Evolutionary conservation across 2,113 vertebrate genomes (phyloP).

Genomic region (Paracanthobrama guichenoti): DNA sequence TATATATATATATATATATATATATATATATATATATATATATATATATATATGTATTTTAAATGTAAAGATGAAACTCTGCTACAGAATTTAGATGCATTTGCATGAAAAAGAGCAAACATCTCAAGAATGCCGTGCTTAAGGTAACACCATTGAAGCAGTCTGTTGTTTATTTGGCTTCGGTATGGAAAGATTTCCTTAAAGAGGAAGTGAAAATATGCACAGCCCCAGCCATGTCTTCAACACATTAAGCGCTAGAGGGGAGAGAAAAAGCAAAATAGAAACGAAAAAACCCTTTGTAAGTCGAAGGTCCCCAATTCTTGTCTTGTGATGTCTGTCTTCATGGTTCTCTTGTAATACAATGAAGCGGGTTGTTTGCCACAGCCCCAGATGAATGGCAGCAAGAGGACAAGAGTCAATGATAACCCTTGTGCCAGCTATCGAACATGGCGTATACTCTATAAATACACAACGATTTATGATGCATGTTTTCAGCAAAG

Average conservation of each 20-base stretch:
- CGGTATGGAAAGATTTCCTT: constrained; percentile 67
- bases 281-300: constrained; percentile 59
- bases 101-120: constrained; percentile 50
- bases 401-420: constrained; percentile 7
- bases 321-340: constrained; percentile 72
- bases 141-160: constrained; percentile 60
- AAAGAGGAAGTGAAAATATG: constrained; percentile 81
- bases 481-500: constrained; percentile 12
- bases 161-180: constrained; percentile 71
- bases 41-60: too few species aligned
- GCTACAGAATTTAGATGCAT: constrained; percentile 38
- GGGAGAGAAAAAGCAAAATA: constrained; percentile 32
- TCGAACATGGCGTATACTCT: constrained; percentile 1
- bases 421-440: constrained; percentile 30
- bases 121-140: constrained; percentile 64
- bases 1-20: too few species aligned
- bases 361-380: constrained; percentile 32
- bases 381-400: constrained; percentile 28
- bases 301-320: constrained; percentile 57
- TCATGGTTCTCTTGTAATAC: constrained; percentile 49
- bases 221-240: constrained; percentile 70
- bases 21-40: too few species aligned
- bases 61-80: not conserved
- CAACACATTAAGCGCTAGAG: constrained; percentile 49
- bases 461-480: constrained; percentile 24